These are phyloP conservation scores for Diadromus collaris DNA, from an alignment of 2,888 invertebrate species.

Conservation along the genomic window DNA sequence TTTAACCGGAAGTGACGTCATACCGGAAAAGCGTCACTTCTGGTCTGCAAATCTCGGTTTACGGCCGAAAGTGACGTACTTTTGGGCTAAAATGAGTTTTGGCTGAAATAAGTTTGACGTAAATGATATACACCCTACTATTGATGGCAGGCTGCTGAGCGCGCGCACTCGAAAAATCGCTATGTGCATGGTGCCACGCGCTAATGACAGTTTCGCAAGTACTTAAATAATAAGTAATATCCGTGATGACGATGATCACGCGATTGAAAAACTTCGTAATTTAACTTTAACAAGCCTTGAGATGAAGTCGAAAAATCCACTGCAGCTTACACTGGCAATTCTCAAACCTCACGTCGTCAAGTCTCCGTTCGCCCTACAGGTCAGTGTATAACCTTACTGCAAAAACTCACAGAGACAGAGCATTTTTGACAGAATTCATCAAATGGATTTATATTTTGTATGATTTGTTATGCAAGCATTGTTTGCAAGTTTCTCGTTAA, in stretches of 20 bases:
- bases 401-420: conserved; percentile 3
- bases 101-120: neutral
- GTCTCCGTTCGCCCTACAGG: conserved; percentile 86
- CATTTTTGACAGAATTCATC: conserved; percentile 5
- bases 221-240: conserved; percentile 33
- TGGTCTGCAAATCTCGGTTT: neutral
- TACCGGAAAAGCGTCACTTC: neutral
- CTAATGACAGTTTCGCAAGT: conserved; percentile 49
- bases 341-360: conserved; percentile 93
- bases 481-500: conserved; percentile 17
- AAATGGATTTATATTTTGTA: conserved; percentile 2
- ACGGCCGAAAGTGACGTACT: neutral
- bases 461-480: no score
- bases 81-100: neutral
- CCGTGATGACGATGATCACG: conserved; percentile 42
- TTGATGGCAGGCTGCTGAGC: conserved; percentile 8
- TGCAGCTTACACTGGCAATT: conserved; percentile 90
- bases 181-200: conserved; percentile 39
- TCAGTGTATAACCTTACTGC: conserved; percentile 69
- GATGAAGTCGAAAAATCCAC: conserved; percentile 67
- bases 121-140: neutral
- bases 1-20: neutral
- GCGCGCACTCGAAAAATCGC: conserved; percentile 30
- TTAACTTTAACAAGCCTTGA: conserved; percentile 12
- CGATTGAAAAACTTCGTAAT: conserved; percentile 5